phyloP scores from a whole-genome alignment of 2,888 invertebrate species.

The Agonopterix subpropinquella region DNA sequence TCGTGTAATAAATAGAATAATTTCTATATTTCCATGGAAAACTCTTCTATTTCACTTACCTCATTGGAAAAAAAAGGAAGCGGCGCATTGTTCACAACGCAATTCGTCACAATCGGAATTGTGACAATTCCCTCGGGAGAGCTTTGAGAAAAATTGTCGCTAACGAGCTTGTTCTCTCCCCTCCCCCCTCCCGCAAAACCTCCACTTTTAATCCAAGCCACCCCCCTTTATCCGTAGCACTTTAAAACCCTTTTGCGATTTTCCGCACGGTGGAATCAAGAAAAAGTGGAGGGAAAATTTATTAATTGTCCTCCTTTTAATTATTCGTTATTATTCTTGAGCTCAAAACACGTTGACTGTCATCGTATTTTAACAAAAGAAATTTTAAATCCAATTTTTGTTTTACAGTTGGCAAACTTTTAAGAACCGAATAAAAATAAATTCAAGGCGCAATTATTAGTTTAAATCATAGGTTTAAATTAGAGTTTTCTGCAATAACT shows the following conservation, averaged over 20 bases:
- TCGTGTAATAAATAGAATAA: no score
- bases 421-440: no score
- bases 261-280: constrained; percentile 59
- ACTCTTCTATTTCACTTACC: constrained; percentile 35
- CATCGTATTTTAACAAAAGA: neutral
- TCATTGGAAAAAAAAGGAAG: constrained; percentile 32
- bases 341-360: constrained; percentile 10
- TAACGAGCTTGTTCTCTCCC: constrained; percentile 59
- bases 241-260: constrained; percentile 72
- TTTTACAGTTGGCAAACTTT: no score
- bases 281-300: constrained; percentile 46
- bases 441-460: no score
- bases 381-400: no score
- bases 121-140: constrained; percentile 65
- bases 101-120: constrained; percentile 72
- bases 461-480: no score
- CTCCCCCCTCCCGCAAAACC: constrained; percentile 23
- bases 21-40: neutral
- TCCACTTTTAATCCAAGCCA: constrained; percentile 57
- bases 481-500: no score
- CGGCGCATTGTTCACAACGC: constrained; percentile 49
- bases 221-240: constrained; percentile 56
- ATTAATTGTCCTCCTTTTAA: constrained; percentile 50
- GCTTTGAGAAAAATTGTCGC: constrained; percentile 74
- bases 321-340: constrained; percentile 22